Percentiles rank a stretch among this genome's conserved stretches.
phyloP scores from a whole-genome alignment of 2,888 invertebrate genomes.

The Conus canariensis region DNA sequence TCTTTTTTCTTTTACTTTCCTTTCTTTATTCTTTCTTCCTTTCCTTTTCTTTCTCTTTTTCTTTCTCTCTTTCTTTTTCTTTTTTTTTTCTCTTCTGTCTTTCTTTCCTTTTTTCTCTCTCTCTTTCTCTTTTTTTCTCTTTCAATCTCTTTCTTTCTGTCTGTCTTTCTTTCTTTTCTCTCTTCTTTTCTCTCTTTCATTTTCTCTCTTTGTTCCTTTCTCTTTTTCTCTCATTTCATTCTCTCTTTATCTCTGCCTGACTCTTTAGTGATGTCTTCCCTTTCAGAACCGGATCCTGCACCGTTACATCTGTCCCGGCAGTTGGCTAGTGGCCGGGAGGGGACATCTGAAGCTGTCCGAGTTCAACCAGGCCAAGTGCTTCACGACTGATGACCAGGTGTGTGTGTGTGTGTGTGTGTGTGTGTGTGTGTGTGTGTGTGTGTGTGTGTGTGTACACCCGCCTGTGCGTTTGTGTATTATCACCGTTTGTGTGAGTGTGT shows the following conservation, averaged over 20 bases:
- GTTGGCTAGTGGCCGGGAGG: background rate
- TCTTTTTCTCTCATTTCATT: background rate
- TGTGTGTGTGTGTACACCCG: background rate
- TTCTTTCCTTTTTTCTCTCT: no score
- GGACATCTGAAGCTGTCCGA: background rate
- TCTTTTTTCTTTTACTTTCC: no score
- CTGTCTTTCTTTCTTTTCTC: no score
- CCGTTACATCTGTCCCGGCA: background rate
- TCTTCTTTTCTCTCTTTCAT: no score
- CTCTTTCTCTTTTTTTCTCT: no score
- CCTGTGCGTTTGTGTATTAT: background rate
- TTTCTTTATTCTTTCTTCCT: no score
- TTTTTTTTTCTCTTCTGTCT: no score
- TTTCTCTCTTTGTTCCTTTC: no score
- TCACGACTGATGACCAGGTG: background rate
- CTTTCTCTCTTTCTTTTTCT: no score
- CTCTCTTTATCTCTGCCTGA: background rate
- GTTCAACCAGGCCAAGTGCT: background rate
- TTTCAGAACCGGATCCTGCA: background rate
- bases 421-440: background rate
- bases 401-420: conserved; percentile 13
- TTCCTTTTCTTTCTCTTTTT: no score
- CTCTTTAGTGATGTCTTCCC: no score
- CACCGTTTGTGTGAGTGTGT: background rate
- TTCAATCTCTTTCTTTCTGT: no score